phyloP scores from a whole-genome alignment of 2,888 invertebrate species.

The Dichetophora obliterata region DNA sequence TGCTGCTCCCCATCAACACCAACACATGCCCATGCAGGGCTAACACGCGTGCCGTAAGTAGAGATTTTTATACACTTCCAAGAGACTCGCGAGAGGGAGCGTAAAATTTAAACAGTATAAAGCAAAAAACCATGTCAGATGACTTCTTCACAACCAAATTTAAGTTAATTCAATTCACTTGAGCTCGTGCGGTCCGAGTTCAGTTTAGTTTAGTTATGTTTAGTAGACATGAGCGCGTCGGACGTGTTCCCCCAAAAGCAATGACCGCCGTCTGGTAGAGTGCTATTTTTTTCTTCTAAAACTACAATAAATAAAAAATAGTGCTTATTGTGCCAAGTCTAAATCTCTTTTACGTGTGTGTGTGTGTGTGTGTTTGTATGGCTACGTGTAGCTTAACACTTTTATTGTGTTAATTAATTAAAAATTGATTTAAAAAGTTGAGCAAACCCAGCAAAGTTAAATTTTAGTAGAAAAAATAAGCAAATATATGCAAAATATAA shows the following conservation, averaged over 20 bases:
- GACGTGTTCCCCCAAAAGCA: conserved; percentile 17
- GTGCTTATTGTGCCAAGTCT: conserved; percentile 7
- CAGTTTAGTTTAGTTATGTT: conserved; percentile 44
- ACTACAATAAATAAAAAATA: neutral
- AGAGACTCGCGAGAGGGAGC: neutral
- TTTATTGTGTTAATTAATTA: conserved; percentile 58
- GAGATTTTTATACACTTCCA: neutral
- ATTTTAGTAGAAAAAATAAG: conserved; percentile 5
- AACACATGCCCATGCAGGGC: neutral
- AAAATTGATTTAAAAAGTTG: conserved; percentile 31
- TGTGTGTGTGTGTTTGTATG: conserved; percentile 43
- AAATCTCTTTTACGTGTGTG: conserved; percentile 30
- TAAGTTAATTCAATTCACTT: neutral
- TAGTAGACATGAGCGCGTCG: conserved; percentile 33
- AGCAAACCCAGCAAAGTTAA: neutral
- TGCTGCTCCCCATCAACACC: conserved; percentile 5
- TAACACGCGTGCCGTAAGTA: neutral
- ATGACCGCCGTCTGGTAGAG: neutral
- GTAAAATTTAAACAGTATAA: neutral
- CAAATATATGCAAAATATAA: neutral
- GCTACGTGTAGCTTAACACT: conserved; percentile 47
- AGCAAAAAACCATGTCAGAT: conserved; percentile 33
- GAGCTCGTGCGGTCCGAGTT: neutral
- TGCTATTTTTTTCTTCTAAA: neutral
- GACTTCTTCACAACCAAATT: conserved; percentile 33